Conservation (phyloP, 2,113 vertebrate genomes). For the Podiceps cristatus region DNA sequence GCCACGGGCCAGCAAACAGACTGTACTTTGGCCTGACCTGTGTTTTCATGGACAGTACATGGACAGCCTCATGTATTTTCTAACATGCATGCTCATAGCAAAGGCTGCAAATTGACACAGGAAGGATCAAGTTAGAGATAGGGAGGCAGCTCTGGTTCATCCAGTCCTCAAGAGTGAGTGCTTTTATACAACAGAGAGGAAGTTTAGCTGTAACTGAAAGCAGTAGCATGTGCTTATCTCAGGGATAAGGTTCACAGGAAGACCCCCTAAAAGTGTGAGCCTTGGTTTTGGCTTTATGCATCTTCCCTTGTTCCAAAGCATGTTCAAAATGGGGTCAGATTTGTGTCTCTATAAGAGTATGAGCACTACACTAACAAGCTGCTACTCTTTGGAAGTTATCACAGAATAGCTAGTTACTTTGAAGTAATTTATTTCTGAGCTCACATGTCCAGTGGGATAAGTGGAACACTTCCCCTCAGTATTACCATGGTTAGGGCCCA, state of each 20-base stretch:
- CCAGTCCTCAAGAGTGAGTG: neutral
- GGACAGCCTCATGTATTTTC: neutral
- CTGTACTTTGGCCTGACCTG: fast-evolving
- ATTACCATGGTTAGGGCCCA: neutral
- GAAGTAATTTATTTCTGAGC: neutral
- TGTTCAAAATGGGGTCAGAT: neutral
- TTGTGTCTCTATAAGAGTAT: neutral
- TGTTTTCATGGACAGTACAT: neutral
- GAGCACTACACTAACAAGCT: neutral
- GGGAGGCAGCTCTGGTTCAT: neutral
- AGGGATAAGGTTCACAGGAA: neutral
- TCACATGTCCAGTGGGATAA: fast-evolving
- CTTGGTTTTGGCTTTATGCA: neutral
- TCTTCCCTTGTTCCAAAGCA: neutral
- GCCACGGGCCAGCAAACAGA: fast-evolving
- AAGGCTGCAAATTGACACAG: neutral
- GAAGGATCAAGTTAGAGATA: neutral
- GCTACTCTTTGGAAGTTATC: neutral
- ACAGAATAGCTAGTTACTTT: neutral
- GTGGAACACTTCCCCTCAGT: neutral
- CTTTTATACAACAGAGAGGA: neutral
- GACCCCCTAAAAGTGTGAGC: neutral
- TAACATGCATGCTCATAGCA: neutral
- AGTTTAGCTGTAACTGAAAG: neutral
- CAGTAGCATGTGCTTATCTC: neutral